Evolutionary conservation across 2,888 invertebrate genomes (phyloP).

Genomic region (Exephanes ischioxanthus): DNA sequence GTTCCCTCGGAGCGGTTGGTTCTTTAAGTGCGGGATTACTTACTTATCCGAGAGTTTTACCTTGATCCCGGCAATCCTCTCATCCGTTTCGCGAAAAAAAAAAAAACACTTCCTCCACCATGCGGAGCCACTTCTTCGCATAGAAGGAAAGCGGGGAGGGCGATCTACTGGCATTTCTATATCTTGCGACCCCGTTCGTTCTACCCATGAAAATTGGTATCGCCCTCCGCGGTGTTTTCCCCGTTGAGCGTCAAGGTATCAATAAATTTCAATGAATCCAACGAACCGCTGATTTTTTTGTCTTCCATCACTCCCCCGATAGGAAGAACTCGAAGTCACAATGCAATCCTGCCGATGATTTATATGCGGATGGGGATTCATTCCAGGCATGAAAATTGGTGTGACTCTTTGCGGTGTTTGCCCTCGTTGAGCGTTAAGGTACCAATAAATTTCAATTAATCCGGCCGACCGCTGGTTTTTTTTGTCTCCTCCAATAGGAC

Average conservation of each 20-base stretch:
- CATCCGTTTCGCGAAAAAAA: constrained; percentile 48
- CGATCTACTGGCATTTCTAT: not conserved
- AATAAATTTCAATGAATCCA: too few relatives aligned
- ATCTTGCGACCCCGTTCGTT: not conserved
- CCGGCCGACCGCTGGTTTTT: constrained; percentile 23
- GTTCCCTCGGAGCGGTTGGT: constrained; percentile 38
- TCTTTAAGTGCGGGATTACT: constrained; percentile 73
- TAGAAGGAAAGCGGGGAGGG: not conserved
- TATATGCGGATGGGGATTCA: too few relatives aligned
- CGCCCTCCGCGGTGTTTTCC: not conserved
- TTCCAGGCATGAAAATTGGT: too few relatives aligned
- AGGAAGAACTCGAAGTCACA: too few relatives aligned
- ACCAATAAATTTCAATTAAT: constrained; percentile 44
- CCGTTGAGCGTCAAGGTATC: too few relatives aligned
- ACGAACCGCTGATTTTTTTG: too few relatives aligned
- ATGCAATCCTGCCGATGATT: too few relatives aligned
- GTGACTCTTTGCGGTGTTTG: constrained; percentile 2
- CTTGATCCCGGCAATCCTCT: constrained; percentile 48
- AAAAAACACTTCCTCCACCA: not conserved
- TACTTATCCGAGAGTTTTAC: constrained; percentile 67
- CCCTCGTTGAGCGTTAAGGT: not conserved
- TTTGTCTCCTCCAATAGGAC: constrained; percentile 6
- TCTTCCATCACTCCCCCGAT: too few relatives aligned
- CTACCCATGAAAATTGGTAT: constrained; percentile 9
- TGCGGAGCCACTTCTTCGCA: not conserved